phyloP scores from a whole-genome alignment of 2,113 vertebrate species.

The Phyllopteryx taeniolatus region DNA sequence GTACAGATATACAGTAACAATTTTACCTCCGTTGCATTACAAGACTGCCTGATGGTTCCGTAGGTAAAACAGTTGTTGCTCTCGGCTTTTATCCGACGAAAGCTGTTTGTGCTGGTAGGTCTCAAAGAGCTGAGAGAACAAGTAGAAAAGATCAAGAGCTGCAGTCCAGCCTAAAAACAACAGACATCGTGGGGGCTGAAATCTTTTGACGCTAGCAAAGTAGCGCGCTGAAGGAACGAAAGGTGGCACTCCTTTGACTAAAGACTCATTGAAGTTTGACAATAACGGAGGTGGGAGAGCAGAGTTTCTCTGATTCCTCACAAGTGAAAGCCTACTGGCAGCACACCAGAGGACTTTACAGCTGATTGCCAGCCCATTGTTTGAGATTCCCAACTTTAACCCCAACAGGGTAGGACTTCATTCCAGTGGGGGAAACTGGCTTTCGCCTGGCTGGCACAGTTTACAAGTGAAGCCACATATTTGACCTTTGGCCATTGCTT shows the following conservation, averaged over 20 bases:
- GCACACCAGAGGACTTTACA: conserved; percentile 18
- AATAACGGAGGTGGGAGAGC: conserved; percentile 50
- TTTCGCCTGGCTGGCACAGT: background rate
- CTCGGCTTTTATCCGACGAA: conserved; percentile 47
- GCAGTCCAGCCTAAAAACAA: conserved; percentile 56
- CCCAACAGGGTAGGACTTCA: background rate
- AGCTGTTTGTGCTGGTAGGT: conserved; percentile 14
- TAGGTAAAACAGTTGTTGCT: too few relatives aligned
- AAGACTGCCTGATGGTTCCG: too few relatives aligned
- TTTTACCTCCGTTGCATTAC: too few relatives aligned
- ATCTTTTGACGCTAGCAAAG: conserved; percentile 64
- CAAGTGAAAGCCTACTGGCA: conserved; percentile 10
- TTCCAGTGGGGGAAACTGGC: background rate
- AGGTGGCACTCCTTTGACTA: conserved; percentile 61
- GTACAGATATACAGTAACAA: too few relatives aligned
- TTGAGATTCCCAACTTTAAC: background rate
- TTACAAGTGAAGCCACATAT: too few relatives aligned
- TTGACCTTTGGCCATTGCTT: background rate
- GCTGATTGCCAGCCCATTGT: background rate
- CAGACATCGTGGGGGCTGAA: conserved; percentile 49
- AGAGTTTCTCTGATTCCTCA: conserved; percentile 35
- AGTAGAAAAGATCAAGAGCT: conserved; percentile 61
- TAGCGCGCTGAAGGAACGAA: conserved; percentile 58
- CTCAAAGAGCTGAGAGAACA: conserved; percentile 44
- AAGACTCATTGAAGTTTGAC: conserved; percentile 62